A percentile compares a stretch with the other conserved stretches of the same genome.
Conservation (phyloP, 2,113 vertebrate species). For the Mesoclemmys tuberculata region DNA sequence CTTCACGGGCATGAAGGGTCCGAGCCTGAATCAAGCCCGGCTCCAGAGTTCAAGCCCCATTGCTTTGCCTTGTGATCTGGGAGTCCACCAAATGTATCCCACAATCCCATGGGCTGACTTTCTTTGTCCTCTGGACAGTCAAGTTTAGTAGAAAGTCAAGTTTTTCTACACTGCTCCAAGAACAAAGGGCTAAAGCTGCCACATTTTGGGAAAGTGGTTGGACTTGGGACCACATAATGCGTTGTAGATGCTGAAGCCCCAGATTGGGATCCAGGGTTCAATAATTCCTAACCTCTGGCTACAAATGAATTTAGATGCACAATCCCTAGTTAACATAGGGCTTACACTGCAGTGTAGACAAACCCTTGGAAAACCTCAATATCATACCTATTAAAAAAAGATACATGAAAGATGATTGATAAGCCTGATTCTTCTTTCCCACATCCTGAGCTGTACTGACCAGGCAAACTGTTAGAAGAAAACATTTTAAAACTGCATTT, state of each 20-base stretch:
- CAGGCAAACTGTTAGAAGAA: not conserved
- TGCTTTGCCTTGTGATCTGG: not conserved
- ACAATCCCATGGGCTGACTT: not conserved
- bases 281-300: not conserved
- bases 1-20: not conserved
- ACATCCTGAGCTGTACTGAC: not conserved
- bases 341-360: not conserved
- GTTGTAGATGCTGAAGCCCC: not conserved
- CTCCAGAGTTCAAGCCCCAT: not conserved
- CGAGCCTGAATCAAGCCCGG: not conserved
- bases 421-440: not conserved
- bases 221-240: not conserved
- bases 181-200: not conserved
- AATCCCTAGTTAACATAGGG: not conserved
- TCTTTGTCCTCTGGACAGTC: not conserved
- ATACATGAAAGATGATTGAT: not conserved
- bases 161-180: not conserved
- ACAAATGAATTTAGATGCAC: not conserved
- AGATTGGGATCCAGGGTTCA: not conserved
- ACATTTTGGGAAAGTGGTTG: not conserved
- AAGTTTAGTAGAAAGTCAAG: not conserved
- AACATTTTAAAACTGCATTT: constrained; percentile 27
- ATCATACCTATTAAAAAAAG: not conserved
- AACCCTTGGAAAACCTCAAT: not conserved
- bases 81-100: not conserved